Conservation (phyloP, 2,113 vertebrate genomes). For the Butorides virescens region DNA sequence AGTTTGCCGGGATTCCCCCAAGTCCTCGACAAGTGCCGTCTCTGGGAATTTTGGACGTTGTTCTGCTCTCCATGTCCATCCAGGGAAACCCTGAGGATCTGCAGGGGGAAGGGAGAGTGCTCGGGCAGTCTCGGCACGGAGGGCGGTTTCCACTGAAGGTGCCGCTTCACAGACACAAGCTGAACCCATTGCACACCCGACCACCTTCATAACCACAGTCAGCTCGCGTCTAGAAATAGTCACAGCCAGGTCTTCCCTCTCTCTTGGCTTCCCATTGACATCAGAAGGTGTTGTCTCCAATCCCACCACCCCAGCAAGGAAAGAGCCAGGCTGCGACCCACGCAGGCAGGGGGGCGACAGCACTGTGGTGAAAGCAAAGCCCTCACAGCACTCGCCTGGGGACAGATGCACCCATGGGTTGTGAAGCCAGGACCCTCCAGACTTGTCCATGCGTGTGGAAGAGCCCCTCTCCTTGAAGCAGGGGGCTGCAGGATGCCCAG, state of each 20-base stretch:
- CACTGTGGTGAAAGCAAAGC: neutral
- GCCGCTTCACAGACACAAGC: neutral
- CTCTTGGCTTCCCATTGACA: neutral
- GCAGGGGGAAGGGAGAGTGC: neutral
- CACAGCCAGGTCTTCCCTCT: neutral
- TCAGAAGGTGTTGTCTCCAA: neutral
- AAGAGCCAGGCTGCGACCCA: neutral
- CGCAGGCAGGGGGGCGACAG: neutral
- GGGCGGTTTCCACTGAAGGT: neutral
- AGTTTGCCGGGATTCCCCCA: neutral
- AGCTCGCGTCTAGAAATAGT: neutral
- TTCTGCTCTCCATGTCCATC: neutral
- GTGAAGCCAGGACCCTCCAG: neutral
- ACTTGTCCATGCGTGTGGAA: neutral
- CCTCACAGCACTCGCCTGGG: accelerated
- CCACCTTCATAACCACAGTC: neutral
- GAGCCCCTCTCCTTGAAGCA: neutral
- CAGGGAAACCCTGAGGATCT: neutral
- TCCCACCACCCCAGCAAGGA: neutral
- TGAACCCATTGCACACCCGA: neutral
- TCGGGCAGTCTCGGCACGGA: accelerated
- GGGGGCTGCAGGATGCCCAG: neutral
- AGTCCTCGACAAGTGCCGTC: neutral
- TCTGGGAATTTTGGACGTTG: neutral
- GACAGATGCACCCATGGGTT: neutral